phyloP scores from a whole-genome alignment of 2,797 vertebrate genomes.

The Phoxinus dragarum region DNA sequence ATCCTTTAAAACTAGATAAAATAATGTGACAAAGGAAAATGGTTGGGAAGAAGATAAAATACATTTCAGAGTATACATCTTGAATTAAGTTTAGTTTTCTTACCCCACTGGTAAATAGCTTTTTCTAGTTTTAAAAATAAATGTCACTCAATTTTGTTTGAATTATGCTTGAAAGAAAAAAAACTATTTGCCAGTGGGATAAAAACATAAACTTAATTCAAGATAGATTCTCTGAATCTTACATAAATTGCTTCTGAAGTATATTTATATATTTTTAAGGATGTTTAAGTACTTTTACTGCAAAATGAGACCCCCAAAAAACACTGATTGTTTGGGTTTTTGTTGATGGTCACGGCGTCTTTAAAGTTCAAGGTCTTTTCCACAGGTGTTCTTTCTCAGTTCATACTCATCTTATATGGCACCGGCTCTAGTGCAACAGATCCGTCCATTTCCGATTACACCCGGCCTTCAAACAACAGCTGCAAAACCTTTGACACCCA shows the following conservation, averaged over 20 bases:
- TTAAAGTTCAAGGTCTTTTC: neutral
- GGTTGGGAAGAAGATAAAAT: neutral
- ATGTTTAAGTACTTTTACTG: neutral
- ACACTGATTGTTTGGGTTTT: neutral
- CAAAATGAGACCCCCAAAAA: neutral
- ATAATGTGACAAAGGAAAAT: neutral
- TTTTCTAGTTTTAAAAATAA: neutral
- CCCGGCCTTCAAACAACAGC: constrained; percentile 89
- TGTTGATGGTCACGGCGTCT: neutral
- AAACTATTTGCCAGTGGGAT: neutral
- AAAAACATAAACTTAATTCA: neutral
- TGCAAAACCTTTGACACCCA: constrained; percentile 93
- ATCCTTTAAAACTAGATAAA: neutral
- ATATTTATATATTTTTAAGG: neutral
- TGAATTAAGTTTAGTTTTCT: neutral
- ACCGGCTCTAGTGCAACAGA: constrained; percentile 81
- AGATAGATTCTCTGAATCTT: neutral
- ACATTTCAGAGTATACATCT: neutral
- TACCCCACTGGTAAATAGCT: neutral
- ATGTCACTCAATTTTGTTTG: neutral
- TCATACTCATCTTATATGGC: constrained; percentile 91
- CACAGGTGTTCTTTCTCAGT: constrained; percentile 91
- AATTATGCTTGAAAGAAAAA: constrained; percentile 7
- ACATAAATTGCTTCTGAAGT: neutral
- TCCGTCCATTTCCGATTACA: constrained; percentile 77